Evolutionary conservation across 2,888 invertebrate species (phyloP).

Genomic region (Acanthoscelides obtectus): DNA sequence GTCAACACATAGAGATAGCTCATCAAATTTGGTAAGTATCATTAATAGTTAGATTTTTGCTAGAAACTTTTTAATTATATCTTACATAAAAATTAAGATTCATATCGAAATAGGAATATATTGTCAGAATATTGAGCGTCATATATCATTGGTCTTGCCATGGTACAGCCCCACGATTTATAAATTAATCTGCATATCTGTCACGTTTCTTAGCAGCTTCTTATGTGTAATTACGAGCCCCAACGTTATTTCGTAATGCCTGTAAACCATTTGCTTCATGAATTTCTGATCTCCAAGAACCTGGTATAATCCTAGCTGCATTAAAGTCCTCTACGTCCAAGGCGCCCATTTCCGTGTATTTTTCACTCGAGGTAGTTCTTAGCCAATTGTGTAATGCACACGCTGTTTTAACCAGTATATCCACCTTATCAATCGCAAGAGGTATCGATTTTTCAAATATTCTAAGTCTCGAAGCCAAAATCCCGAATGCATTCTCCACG

Average conservation of each 20-base stretch:
- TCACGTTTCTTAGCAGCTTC: not conserved
- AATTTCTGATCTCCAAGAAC: not conserved
- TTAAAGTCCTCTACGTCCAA: not conserved
- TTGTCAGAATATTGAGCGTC: too few relatives aligned
- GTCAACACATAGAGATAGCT: too few relatives aligned
- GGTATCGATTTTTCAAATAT: slow-evolving; percentile 1
- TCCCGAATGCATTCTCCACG: not conserved
- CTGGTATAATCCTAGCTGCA: not conserved
- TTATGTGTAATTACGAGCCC: not conserved
- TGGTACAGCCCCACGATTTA: not conserved
- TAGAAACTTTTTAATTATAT: too few relatives aligned
- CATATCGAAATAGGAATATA: too few relatives aligned
- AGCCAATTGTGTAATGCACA: slow-evolving; percentile 1
- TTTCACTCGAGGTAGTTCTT: not conserved
- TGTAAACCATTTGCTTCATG: not conserved
- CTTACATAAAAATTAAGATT: too few relatives aligned
- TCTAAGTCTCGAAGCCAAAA: slow-evolving; percentile 1
- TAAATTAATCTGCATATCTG: not conserved
- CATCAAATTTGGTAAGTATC: too few relatives aligned
- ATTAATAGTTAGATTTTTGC: too few relatives aligned
- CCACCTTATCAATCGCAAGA: not conserved
- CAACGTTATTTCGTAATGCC: not conserved
- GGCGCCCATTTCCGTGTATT: not conserved
- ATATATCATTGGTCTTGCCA: not conserved
- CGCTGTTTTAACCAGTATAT: not conserved